A percentile compares a stretch with the other conserved stretches of the same genome.
These are phyloP conservation scores for Eulemur albifrons DNA, from an alignment of 2,797 vertebrate genomes.

Conservation along the genomic window DNA sequence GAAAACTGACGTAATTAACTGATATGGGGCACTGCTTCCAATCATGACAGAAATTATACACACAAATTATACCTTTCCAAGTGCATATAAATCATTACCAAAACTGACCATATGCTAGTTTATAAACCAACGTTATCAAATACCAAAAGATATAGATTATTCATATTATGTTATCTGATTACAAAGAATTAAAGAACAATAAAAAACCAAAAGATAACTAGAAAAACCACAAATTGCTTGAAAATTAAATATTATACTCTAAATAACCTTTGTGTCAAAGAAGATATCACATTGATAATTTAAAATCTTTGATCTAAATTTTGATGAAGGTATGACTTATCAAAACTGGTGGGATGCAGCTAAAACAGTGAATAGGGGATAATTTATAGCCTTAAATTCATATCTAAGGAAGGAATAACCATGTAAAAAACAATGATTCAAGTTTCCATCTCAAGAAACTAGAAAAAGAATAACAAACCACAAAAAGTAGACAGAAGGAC, in stretches of 20 bases:
- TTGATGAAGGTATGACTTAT: not conserved
- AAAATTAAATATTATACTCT: not conserved
- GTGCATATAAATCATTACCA: not conserved
- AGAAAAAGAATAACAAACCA: not conserved
- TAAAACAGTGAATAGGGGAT: not conserved
- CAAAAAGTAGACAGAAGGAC: not conserved
- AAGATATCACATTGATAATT: not conserved
- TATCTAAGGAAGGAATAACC: not conserved
- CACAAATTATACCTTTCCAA: not conserved
- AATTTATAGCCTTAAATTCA: not conserved
- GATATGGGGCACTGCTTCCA: not conserved
- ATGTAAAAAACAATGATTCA: not conserved
- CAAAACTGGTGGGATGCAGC: not conserved
- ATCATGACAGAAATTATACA: not conserved
- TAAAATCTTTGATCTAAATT: not conserved
- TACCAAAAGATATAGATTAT: not conserved
- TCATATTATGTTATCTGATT: not conserved
- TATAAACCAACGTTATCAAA: not conserved
- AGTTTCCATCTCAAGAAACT: not conserved
- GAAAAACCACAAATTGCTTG: not conserved
- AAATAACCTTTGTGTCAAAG: not conserved
- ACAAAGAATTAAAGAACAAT: not conserved
- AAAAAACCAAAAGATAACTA: not conserved
- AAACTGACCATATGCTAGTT: not conserved
- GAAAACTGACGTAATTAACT: not conserved